phyloP scores from a whole-genome alignment of 2,113 vertebrate genomes.

The Crotalus tigris region DNA sequence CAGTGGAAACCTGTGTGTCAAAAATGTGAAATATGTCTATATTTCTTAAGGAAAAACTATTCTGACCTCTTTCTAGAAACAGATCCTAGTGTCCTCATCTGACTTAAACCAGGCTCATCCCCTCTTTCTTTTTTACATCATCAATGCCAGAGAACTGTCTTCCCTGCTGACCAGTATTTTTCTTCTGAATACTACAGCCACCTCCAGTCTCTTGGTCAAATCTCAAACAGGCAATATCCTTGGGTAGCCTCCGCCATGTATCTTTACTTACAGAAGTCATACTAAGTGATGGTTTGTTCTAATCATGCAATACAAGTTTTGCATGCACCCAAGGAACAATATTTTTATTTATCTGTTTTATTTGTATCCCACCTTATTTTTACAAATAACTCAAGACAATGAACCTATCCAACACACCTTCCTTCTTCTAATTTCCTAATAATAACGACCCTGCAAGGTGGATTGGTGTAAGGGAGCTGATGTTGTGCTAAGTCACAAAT shows the following conservation, averaged over 20 bases:
- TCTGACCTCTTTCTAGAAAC: neutral
- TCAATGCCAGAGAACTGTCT: neutral
- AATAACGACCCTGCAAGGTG: neutral
- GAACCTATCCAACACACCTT: neutral
- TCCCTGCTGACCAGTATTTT: neutral
- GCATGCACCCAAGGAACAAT: neutral
- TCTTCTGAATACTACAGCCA: neutral
- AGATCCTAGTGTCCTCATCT: neutral
- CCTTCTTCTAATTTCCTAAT: neutral
- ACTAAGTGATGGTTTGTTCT: neutral
- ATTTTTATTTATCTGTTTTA: neutral
- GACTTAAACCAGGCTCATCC: neutral
- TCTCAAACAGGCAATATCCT: neutral
- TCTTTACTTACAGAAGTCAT: neutral
- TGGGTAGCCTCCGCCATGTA: neutral
- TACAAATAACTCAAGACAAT: neutral
- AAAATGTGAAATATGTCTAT: neutral
- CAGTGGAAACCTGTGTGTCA: neutral
- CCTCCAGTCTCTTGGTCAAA: neutral
- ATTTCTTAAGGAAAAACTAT: neutral
- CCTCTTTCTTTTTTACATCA: neutral
- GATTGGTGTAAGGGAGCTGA: neutral
- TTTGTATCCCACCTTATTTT: neutral
- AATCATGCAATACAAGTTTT: neutral
- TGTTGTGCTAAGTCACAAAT: neutral